Evolutionary conservation across 2,888 invertebrate species (phyloP).

Genomic region (Brachypterus glaber): DNA sequence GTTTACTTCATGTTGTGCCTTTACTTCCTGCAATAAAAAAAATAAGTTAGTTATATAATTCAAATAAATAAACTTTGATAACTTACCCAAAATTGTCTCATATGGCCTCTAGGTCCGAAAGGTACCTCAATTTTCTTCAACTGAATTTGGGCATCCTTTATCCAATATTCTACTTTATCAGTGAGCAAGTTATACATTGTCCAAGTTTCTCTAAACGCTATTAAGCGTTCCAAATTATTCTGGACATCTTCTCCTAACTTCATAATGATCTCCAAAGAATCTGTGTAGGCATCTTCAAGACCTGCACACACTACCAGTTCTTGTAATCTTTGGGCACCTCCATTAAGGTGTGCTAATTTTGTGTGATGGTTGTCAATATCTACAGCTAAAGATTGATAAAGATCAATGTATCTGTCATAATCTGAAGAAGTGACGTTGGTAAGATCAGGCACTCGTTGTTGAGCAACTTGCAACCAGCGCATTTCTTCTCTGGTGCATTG

Average conservation of each 20-base stretch:
- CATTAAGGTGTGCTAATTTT: slow-evolving; percentile 62
- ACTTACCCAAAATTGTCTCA: slow-evolving; percentile 71
- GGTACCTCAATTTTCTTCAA: slow-evolving; percentile 55
- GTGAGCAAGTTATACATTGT: slow-evolving; percentile 60
- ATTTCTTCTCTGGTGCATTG: slow-evolving; percentile 75
- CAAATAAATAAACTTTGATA: slow-evolving; percentile 4
- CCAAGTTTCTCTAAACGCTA: slow-evolving; percentile 73
- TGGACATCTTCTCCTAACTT: slow-evolving; percentile 70
- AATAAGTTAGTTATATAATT: slow-evolving; percentile 5
- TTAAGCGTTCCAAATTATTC: slow-evolving; percentile 57
- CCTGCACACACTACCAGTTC: slow-evolving; percentile 66
- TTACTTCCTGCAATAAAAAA: slow-evolving; percentile 52
- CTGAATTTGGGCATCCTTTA: slow-evolving; percentile 63
- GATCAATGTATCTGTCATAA: slow-evolving; percentile 73
- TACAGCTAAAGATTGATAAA: slow-evolving; percentile 69
- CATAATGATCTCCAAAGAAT: slow-evolving; percentile 60
- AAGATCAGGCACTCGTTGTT: slow-evolving; percentile 73
- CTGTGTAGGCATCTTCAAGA: slow-evolving; percentile 63
- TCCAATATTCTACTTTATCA: slow-evolving; percentile 67
- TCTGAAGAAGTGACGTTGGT: slow-evolving; percentile 73
- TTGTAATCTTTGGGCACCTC: slow-evolving; percentile 63
- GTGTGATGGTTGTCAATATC: slow-evolving; percentile 75
- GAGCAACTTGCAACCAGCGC: slow-evolving; percentile 75
- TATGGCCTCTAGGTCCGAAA: slow-evolving; percentile 56
- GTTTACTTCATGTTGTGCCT: slow-evolving; percentile 77